phyloP scores from a whole-genome alignment of 2,888 invertebrate genomes.

The Caenorhabditis imperialis region DNA sequence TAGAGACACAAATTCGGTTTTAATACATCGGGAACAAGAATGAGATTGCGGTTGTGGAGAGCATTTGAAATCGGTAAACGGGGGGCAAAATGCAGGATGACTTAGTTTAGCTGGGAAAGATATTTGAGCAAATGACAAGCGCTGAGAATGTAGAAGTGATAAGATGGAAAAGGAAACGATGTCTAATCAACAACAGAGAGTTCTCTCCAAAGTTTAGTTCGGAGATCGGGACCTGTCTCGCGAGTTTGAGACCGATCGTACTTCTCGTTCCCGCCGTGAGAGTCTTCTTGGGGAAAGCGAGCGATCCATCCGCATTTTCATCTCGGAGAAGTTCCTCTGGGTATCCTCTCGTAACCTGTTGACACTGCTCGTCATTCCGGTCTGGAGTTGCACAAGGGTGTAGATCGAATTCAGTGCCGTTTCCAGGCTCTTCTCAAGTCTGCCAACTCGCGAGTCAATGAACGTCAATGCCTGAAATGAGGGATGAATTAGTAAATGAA shows the following conservation, averaged over 20 bases:
- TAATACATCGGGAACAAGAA: constrained; percentile 41
- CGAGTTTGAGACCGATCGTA: no score
- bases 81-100: constrained; percentile 8
- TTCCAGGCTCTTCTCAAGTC: constrained; percentile 77
- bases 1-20: constrained; percentile 13
- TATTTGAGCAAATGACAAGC: constrained; percentile 32
- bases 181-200: constrained; percentile 46
- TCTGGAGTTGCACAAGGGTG: constrained; percentile 77
- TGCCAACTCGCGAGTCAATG: constrained; percentile 71
- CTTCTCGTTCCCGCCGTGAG: neutral
- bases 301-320: constrained; percentile 24
- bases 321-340: constrained; percentile 16
- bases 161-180: constrained; percentile 17
- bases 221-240: constrained; percentile 3
- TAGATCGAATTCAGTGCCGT: constrained; percentile 75
- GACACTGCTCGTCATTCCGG: constrained; percentile 74
- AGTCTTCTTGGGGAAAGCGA: constrained; percentile 13
- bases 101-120: constrained; percentile 17
- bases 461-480: constrained; percentile 21
- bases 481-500: neutral
- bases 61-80: constrained; percentile 8
- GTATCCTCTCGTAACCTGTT: constrained; percentile 59
- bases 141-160: constrained; percentile 20
- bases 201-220: constrained; percentile 10
- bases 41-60: constrained; percentile 37